These are phyloP conservation scores for Dermatemys mawii DNA, from an alignment of 2,113 vertebrate genomes.

Conservation along the genomic window DNA sequence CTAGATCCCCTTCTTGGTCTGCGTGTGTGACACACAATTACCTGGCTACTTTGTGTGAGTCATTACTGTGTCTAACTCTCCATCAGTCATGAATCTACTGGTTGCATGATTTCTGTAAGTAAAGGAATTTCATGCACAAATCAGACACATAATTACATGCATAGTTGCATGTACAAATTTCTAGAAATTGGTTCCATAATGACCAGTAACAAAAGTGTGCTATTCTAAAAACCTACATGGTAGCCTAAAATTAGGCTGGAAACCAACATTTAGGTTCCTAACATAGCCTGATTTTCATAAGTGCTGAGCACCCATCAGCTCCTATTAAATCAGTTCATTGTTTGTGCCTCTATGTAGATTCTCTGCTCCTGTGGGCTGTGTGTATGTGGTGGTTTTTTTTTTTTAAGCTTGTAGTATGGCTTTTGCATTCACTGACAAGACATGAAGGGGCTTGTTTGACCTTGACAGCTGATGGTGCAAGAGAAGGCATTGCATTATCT, in stretches of 20 bases:
- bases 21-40: background rate
- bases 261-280: background rate
- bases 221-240: background rate
- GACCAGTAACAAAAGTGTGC: background rate
- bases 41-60: background rate
- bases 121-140: background rate
- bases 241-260: background rate
- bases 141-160: background rate
- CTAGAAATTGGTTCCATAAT: background rate
- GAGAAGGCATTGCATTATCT: background rate
- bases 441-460: background rate
- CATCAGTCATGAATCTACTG: background rate
- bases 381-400: background rate
- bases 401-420: background rate
- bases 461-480: background rate
- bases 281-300: background rate
- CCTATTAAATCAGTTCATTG: background rate
- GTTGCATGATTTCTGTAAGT: conserved; percentile 1
- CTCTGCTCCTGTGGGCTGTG: background rate
- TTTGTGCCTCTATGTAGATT: background rate
- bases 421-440: background rate
- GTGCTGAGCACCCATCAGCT: background rate
- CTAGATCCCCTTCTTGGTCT: background rate
- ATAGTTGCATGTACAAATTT: background rate
- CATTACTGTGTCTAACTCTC: background rate